Percentiles rank a stretch among this genome's conserved stretches.
These are phyloP conservation scores for Salmo trutta DNA, from an alignment of 2,797 vertebrate genomes.

Conservation along the genomic window DNA sequence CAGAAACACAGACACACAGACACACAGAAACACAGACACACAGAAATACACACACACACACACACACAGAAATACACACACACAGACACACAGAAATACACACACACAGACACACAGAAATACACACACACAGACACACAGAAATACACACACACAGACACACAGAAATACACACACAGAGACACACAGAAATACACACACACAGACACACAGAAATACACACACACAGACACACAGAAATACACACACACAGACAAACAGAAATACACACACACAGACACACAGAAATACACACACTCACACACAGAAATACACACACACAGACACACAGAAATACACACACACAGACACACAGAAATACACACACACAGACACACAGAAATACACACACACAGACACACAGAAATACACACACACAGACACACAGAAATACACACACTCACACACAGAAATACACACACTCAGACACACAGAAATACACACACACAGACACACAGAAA, in stretches of 20 bases:
- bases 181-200: slow-evolving; percentile 20
- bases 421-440: too few species aligned
- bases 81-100: slow-evolving; percentile 30
- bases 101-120: slow-evolving; percentile 38
- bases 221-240: slow-evolving; percentile 38
- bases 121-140: slow-evolving; percentile 39
- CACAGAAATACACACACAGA: too few species aligned
- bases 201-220: slow-evolving; percentile 30
- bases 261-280: slow-evolving; percentile 33
- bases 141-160: slow-evolving; percentile 33
- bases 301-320: slow-evolving; percentile 30
- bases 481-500: slow-evolving; percentile 47
- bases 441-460: slow-evolving; percentile 20
- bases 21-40: too few species aligned
- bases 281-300: too few species aligned
- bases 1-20: slow-evolving; percentile 32
- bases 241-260: slow-evolving; percentile 39
- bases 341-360: slow-evolving; percentile 35
- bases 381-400: slow-evolving; percentile 36
- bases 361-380: slow-evolving; percentile 38
- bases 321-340: slow-evolving; percentile 24
- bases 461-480: slow-evolving; percentile 30
- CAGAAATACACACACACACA: slow-evolving; percentile 32
- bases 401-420: slow-evolving; percentile 32
- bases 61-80: slow-evolving; percentile 20